Base-by-base conservation (phyloP, 37 sponge, comb jelly and placozoan species). In the Crambe crambe region DNA sequence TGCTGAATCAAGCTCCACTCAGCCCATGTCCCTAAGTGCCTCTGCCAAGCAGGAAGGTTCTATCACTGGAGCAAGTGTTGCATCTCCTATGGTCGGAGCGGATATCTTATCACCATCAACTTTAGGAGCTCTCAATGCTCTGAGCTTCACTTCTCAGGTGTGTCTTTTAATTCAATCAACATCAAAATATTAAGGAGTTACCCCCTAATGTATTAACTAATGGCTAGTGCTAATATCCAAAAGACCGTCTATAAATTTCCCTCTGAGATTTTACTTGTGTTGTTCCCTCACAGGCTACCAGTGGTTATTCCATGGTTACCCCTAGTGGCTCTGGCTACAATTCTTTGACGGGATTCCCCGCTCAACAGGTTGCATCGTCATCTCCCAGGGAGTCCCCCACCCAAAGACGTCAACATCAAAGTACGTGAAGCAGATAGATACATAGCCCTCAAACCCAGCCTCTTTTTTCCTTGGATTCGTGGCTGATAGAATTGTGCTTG, bases 121-220 rank as follows among this genome's bases (percentile, higher is more conserved):
- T 18, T 59, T 77, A 38, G 76, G 72, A 34, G 70, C 70, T 39
- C 85, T 70, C 22, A 66, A 77, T 57, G 77, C 70, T 37, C 85
- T 70, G 15, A 58, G 4, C 12, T 60, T 47, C 34, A 64, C 78
- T 39, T 77, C 78, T 1, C 78, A 77, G 65, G 65, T 65, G 1
- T 40, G 43, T 38, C 17, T 15, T n/a, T n/a, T n/a, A n/a, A n/a
- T n/a, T n/a, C n/a, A n/a, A n/a, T n/a, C n/a, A n/a, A n/a, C n/a
- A n/a, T n/a, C n/a, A n/a, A n/a, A n/a, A n/a, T n/a, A n/a, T n/a
- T n/a, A n/a, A n/a, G n/a, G n/a, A n/a, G n/a, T n/a, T n/a, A n/a
- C n/a, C n/a, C n/a, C n/a, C n/a, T n/a, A n/a, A n/a, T 30, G 6
- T 62, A 27, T 27, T 20, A 30, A 6, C 63, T 23, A 30, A 8